phyloP scores from a whole-genome alignment of 2,113 vertebrate species.

The Protobothrops flavoviridis region DNA sequence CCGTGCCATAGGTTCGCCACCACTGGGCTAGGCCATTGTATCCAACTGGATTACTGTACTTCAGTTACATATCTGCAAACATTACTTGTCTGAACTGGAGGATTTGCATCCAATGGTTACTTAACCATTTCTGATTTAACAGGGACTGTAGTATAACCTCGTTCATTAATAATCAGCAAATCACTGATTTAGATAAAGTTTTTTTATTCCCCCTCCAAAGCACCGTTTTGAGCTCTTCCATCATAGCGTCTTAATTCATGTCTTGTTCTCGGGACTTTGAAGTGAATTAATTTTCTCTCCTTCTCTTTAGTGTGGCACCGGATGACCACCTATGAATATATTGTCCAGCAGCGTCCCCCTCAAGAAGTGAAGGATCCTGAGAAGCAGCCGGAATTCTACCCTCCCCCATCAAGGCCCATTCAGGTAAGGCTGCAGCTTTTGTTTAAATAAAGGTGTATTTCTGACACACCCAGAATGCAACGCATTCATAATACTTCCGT shows the following conservation, averaged over 20 bases:
- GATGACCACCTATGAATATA: constrained; percentile 93
- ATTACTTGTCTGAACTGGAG: neutral
- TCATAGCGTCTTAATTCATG: fast-evolving
- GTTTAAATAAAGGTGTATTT: neutral
- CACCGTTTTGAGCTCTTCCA: constrained; percentile 1
- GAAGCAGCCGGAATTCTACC: constrained; percentile 62
- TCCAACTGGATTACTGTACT: too few species aligned
- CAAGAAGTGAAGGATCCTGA: constrained; percentile 72
- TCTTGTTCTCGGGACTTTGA: constrained; percentile 26
- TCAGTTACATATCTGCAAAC: neutral
- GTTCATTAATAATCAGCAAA: neutral
- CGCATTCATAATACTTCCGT: neutral
- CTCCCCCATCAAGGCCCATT: constrained; percentile 62
- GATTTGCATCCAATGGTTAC: neutral
- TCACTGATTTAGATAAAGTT: neutral
- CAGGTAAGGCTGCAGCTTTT: constrained; percentile 69
- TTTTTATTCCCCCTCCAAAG: neutral
- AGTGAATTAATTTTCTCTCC: constrained; percentile 27
- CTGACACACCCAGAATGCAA: neutral
- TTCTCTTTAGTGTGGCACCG: constrained; percentile 88
- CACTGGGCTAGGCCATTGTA: too few species aligned
- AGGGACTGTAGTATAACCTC: neutral
- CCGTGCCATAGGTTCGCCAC: too few species aligned
- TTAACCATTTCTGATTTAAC: neutral
- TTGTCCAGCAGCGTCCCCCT: constrained; percentile 86